Percentiles rank a stretch among this genome's conserved stretches.
Conservation (phyloP, 1,140 invertebrate species). For the Idris sp. region DNA sequence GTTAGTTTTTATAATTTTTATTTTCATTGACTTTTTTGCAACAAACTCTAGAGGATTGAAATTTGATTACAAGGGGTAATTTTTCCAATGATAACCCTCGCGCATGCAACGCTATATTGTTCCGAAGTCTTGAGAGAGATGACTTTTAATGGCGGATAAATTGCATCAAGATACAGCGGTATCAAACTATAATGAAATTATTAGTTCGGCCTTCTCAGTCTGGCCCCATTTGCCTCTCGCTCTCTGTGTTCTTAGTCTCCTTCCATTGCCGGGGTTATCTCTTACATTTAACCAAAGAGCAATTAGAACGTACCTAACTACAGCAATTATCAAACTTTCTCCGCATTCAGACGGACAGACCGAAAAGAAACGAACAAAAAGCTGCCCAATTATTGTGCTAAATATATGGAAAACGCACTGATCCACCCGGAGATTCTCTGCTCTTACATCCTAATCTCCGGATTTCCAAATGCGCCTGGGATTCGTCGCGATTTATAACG, state of each 20-base stretch:
- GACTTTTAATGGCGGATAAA: constrained; percentile 56
- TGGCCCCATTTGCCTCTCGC: constrained; percentile 37
- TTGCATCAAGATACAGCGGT: constrained; percentile 49
- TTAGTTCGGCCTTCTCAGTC: constrained; percentile 43
- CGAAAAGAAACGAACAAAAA: constrained; percentile 46
- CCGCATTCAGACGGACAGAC: constrained; percentile 17
- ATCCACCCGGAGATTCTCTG: constrained; percentile 48
- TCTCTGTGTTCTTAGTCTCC: constrained; percentile 11
- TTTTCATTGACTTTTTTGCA: no score
- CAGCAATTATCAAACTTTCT: constrained; percentile 65
- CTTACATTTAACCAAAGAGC: constrained; percentile 60
- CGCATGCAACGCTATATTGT: constrained; percentile 11
- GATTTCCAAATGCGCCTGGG: constrained; percentile 61
- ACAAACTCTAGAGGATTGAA: no score
- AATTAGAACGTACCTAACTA: constrained; percentile 64
- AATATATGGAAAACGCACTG: constrained; percentile 61
- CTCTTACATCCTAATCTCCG: constrained; percentile 62
- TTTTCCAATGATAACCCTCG: constrained; percentile 45
- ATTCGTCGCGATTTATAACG: constrained; percentile 58
- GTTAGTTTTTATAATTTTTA: no score
- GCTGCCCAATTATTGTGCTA: constrained; percentile 59
- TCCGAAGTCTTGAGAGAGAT: constrained; percentile 24
- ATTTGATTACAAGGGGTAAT: constrained; percentile 24
- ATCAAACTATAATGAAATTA: constrained; percentile 62
- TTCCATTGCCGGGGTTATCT: constrained; percentile 62